Base-by-base conservation (phyloP, 2,888 invertebrate species). In the Schizaphis graminum region DNA sequence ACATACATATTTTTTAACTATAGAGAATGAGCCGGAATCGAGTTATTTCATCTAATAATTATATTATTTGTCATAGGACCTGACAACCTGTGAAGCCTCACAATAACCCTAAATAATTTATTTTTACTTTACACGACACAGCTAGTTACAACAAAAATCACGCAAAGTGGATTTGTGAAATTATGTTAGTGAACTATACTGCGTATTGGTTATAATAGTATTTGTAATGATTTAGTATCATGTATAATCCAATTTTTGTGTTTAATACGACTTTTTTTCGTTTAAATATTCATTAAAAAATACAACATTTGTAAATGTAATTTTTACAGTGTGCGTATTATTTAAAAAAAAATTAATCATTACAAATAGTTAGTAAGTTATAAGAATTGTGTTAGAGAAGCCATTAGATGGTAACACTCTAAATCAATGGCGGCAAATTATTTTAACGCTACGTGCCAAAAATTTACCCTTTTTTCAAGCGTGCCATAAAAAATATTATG, bases 31-130 rank as follows among this genome's bases (percentile, higher is more conserved):
- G 26, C 41, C 44, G 13, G 57, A 56, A 44, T 89, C 26, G 44
- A 89, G 41, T 67, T n/a, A 67, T 89, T 89, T 44, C 16, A 57
- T 89, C 5, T 89, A n/a, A 67, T 67, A 89, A 57, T 89, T 44
- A 41, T 41, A 8, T 7, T 41, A 89, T 41, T 28, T 44, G 10
- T 7, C 44, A 5, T 21, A 35, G 41, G 53, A 41, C 11, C 24
- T 26, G 3, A 35, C 26, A 88, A 41, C 11, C 24, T 26, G 3
- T 5, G 10, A 88, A 56, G 11, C 89, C 8, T 47, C 47, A 7
- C 16, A 67, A n/a, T 16, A 67, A 16, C 16, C 67, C 67, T 16
- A 7, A 67, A 35, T 67, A 35, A 35, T 21, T 35, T 21, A 67
- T 5, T 67, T 67, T 67, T n/a, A 67, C 16, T 16, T 67, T n/a